Evolutionary conservation across 2,797 vertebrate genomes (phyloP).

Genomic region (Acropternis orthonyx): DNA sequence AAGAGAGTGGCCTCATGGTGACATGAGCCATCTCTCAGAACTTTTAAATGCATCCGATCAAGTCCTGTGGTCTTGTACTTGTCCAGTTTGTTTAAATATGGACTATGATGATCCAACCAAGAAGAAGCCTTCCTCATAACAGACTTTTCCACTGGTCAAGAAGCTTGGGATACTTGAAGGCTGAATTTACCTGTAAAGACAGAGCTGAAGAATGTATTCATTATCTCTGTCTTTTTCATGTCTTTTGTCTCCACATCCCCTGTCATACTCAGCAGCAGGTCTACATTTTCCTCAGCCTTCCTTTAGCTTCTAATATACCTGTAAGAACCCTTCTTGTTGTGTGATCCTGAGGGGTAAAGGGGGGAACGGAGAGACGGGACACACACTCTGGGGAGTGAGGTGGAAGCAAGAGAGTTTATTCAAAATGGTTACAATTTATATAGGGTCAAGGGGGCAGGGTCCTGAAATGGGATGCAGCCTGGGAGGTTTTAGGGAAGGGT

Average conservation of each 20-base stretch:
- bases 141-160: background rate
- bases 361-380: no score
- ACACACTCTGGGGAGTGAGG: no score
- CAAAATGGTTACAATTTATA: no score
- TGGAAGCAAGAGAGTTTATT: no score
- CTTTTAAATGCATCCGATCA: background rate
- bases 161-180: background rate
- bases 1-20: background rate
- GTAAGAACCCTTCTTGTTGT: background rate
- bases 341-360: no score
- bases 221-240: background rate
- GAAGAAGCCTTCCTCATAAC: background rate
- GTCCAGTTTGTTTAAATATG: background rate
- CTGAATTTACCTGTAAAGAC: background rate
- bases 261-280: background rate
- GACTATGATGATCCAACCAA: background rate
- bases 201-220: background rate
- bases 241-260: background rate
- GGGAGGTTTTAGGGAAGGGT: no score
- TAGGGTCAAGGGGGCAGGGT: no score
- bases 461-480: no score
- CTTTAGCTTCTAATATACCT: background rate
- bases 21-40: background rate
- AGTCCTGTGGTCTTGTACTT: background rate
- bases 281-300: background rate